A percentile compares a stretch with the other conserved stretches of the same genome.
Evolutionary conservation across 1,140 invertebrate species (phyloP).

Genomic region (Anastatus disparis): DNA sequence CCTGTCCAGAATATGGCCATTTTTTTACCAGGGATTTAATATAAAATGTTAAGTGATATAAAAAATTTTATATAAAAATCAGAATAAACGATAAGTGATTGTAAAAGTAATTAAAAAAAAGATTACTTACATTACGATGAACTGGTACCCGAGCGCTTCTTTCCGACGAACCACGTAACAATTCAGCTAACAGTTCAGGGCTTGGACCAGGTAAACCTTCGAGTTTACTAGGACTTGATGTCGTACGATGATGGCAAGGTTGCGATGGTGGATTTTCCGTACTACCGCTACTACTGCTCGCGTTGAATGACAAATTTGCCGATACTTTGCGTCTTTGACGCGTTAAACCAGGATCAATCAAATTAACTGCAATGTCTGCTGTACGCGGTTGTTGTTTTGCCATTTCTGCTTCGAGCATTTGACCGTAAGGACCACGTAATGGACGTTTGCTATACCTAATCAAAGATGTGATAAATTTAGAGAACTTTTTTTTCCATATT

Average conservation of each 20-base stretch:
- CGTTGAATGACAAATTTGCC: conserved; percentile 59
- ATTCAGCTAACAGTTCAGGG: conserved; percentile 76
- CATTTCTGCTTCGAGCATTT: conserved; percentile 87
- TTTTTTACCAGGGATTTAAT: background rate
- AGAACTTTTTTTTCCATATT: too few species aligned
- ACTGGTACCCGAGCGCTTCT: conserved; percentile 67
- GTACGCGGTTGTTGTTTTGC: conserved; percentile 75
- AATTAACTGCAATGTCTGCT: conserved; percentile 55
- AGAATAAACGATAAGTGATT: too few species aligned
- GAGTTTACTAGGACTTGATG: conserved; percentile 82
- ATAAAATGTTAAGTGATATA: background rate
- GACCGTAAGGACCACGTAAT: conserved; percentile 81
- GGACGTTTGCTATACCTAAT: conserved; percentile 79
- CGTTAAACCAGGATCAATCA: conserved; percentile 53
- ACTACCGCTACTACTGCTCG: conserved; percentile 55
- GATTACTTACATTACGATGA: conserved; percentile 16
- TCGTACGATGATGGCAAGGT: conserved; percentile 77
- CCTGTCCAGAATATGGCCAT: too few species aligned
- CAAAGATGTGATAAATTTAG: too few species aligned
- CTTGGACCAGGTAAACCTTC: conserved; percentile 74
- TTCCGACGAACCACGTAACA: conserved; percentile 80
- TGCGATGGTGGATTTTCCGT: conserved; percentile 57
- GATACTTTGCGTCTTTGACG: conserved; percentile 59
- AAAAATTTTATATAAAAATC: background rate
- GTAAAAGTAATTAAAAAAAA: too few species aligned